Evolutionary conservation across 1,140 invertebrate genomes (phyloP).

Genomic region (honey bee (Apis mellifera)): DNA sequence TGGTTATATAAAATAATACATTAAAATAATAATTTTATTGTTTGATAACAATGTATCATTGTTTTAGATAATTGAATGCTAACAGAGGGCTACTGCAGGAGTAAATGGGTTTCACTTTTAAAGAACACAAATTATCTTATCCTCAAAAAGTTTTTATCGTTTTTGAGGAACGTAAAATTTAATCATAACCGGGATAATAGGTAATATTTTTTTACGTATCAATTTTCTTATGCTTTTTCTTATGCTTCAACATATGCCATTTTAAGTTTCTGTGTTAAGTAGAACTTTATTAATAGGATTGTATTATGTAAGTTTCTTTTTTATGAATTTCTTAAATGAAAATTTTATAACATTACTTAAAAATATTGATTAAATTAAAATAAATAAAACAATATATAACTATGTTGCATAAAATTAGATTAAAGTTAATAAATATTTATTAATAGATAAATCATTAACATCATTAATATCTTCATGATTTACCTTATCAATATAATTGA

Average conservation of each 20-base stretch:
- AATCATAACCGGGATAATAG: constrained; percentile 47
- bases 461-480: not conserved
- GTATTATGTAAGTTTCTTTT: no score
- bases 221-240: not conserved
- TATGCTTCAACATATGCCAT: not conserved
- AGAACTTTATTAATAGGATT: no score
- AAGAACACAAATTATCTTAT: constrained; percentile 7
- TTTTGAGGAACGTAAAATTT: constrained; percentile 32
- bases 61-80: constrained; percentile 36
- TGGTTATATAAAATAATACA: not conserved
- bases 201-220: constrained; percentile 1
- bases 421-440: no score
- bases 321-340: no score
- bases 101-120: constrained; percentile 46
- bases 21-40: not conserved
- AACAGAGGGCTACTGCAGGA: not conserved
- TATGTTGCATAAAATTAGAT: not conserved
- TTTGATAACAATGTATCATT: not conserved
- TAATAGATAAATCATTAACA: not conserved
- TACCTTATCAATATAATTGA: not conserved
- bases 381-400: not conserved
- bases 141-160: constrained; percentile 6
- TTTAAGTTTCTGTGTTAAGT: not conserved
- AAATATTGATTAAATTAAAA: no score
- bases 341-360: no score